Base-by-base conservation (phyloP, 2,113 vertebrate species). In the Oreochromis aureus region DNA sequence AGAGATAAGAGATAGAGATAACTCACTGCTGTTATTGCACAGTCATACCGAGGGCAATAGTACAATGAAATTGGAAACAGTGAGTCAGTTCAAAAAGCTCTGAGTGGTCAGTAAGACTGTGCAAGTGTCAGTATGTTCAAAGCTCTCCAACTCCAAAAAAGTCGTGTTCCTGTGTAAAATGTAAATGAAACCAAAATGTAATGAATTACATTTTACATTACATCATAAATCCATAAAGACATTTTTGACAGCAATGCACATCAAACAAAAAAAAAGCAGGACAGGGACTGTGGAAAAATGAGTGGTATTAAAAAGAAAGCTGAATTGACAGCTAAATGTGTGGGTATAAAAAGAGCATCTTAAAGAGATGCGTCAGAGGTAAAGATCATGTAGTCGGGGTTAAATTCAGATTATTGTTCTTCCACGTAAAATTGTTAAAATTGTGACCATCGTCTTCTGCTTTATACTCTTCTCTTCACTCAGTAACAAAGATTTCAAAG, bases 21-120 rank as follows among this genome's bases (percentile, higher is more conserved):
- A 61, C 0, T 6, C 58, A 0, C 18, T 6, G 15, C 27, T 61
- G 8, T 61, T 8, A 0, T 32, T 32, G 8, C 27, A 10, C 58
- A 18, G 3, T 32, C 58, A 3, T 6, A 61, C 0, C 27, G 2
- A 30, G 8, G 10, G 27, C 58, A 18, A 61, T 61, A 10, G 27
- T 10, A 32, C 1, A 61, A 61, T 3, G 3, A 32, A 32, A 0
- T 15, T 32, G 27, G 15, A 61, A 61, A 0, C 58, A 32, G 27
- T 24, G 34, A 5, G 63, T 41, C 36, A 4, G 36, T 41, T 69
- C 34, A 71, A 24, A 71, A 41, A 71, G 63, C 36, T 71, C n/a
- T 1, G 0, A 71, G 36, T 41, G 63, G 63, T 69, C 34, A 0
- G 3, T 39, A 41, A 69, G 4, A 39, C 59, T 63, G 30, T 63